These are phyloP conservation scores for Gari tellinella DNA, from an alignment of 2,888 invertebrate species.

Conservation along the genomic window DNA sequence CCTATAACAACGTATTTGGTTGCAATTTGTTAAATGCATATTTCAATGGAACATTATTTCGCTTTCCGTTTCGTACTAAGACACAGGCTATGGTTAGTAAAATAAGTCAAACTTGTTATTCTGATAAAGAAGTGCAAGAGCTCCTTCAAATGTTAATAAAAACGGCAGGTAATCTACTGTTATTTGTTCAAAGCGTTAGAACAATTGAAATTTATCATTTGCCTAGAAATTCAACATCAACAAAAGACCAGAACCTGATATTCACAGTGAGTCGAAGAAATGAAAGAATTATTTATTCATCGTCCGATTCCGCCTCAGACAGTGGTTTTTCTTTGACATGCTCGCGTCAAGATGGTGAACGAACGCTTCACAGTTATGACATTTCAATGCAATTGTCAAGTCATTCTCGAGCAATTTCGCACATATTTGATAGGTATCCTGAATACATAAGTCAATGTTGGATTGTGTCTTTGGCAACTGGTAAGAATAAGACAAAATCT, in stretches of 20 bases:
- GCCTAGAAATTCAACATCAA: conserved; percentile 13
- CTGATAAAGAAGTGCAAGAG: conserved; percentile 65
- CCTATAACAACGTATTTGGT: conserved; percentile 72
- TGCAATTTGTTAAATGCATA: conserved; percentile 32
- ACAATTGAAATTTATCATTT: conserved; percentile 74
- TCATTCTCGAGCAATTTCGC: too few species aligned
- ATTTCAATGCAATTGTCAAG: too few species aligned
- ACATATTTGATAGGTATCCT: too few species aligned
- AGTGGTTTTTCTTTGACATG: too few species aligned
- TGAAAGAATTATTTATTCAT: too few species aligned
- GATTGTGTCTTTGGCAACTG: conserved; percentile 44
- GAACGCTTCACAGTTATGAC: too few species aligned
- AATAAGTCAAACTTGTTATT: conserved; percentile 69
- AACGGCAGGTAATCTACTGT: conserved; percentile 74
- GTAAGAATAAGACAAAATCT: conserved; percentile 5
- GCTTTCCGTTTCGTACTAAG: conserved; percentile 79
- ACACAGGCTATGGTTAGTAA: conserved; percentile 75
- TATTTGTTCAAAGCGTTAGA: conserved; percentile 82
- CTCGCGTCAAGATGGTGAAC: too few species aligned
- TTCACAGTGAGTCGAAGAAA: background rate
- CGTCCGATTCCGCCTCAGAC: too few species aligned
- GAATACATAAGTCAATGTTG: background rate
- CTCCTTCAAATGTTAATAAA: conserved; percentile 73
- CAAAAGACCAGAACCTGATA: background rate
- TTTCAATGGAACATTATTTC: conserved; percentile 69